phyloP scores from a whole-genome alignment of 2,113 vertebrate genomes.

The Aptenodytes forsteri region DNA sequence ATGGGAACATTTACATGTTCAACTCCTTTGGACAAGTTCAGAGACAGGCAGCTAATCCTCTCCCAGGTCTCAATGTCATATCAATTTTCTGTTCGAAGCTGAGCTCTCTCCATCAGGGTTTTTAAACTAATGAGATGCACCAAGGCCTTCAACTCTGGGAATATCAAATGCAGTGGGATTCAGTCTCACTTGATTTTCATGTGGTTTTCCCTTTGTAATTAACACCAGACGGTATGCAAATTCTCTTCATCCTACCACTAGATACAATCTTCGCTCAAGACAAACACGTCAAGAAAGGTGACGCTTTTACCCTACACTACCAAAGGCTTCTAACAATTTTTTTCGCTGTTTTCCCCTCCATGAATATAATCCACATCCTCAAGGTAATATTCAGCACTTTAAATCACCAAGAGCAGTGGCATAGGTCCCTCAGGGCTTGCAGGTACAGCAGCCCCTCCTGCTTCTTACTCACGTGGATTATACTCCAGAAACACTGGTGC shows the following conservation, averaged over 20 bases:
- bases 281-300: constrained; percentile 28
- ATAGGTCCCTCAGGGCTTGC: not conserved
- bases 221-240: constrained; percentile 17
- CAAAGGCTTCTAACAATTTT: not conserved
- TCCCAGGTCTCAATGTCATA: constrained; percentile 68
- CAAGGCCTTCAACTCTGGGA: constrained; percentile 57
- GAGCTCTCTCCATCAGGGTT: constrained; percentile 62
- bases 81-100: constrained; percentile 71
- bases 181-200: constrained; percentile 28
- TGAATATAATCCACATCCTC: not conserved
- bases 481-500: not conserved
- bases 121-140: constrained; percentile 70
- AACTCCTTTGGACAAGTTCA: constrained; percentile 29
- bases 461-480: not conserved
- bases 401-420: not conserved
- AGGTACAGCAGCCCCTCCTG: not conserved
- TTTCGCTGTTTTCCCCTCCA: not conserved
- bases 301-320: not conserved
- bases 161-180: constrained; percentile 48
- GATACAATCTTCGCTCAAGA: not conserved
- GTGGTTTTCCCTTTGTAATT: constrained; percentile 55
- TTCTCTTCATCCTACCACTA: not conserved
- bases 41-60: constrained; percentile 62
- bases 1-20: constrained; percentile 34
- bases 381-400: not conserved